Base-by-base conservation (phyloP, 2,888 invertebrate genomes). In the Xylota segnis region DNA sequence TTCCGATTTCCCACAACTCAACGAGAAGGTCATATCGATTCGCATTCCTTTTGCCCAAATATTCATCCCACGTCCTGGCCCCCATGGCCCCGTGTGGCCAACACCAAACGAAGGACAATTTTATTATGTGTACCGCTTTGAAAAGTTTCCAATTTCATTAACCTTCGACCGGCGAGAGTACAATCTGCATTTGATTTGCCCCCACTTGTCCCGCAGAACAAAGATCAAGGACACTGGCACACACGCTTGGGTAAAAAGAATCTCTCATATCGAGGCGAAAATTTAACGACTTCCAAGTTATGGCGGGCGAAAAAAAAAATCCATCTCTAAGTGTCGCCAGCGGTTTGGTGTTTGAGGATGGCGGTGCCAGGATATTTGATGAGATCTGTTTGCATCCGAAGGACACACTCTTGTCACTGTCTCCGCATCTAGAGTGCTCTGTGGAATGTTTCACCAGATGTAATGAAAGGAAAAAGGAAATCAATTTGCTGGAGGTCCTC, bases 161-260 rank as follows among this genome's bases (percentile, higher is more conserved):
- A 61, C 27, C 59, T 40, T 7, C 40, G 23, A 7, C 40, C 40
- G 9, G n/a, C 12, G 18, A 10, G 47, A 16, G 29, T 29, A 5
- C 47, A 65, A 65, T 65, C 63, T 47, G 32, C 63, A 47, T 47
- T 65, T 34, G 63, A 65, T 65, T 65, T 16, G 29, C 32, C 32
- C n/a, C 47, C 43, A 9, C 10, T 37, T 10, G 9, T 3, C 12
- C 10, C 4, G 7, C 10, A 16, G 5, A 34, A 59, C 37, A 7
- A 18, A 59, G 12, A 59, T 40, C 18, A 59, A 59, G 58, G 58
- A 59, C 12, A 40, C 2, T 40, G n/a, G 3, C 40, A 43, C 43
- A 23, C 58, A 37, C 40, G 37, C 37, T 18, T 59, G n/a, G 37
- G 58, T 0, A 18, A 0, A 23, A 18, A 59, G n/a, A 37, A 58